Base-by-base conservation (phyloP, 2,113 vertebrate species). In the Fregata magnificens region DNA sequence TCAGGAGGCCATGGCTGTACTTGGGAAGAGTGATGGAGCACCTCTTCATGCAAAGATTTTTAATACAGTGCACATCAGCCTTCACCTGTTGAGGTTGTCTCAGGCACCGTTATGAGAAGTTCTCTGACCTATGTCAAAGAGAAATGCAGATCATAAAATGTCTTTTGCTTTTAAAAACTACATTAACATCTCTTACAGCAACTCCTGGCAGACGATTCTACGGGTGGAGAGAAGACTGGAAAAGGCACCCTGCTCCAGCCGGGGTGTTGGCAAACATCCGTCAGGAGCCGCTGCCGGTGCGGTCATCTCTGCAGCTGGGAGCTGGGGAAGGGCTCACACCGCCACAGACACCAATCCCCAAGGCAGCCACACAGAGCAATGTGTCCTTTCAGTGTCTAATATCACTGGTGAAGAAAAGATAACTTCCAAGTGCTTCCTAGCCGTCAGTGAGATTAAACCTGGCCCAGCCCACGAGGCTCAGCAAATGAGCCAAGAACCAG, bases 291-390 rank as follows among this genome's bases (percentile, higher is more conserved):
- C 36, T 53, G 18, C 7, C 2, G 1, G 22, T 59, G 61, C 1
- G 1, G 53, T 20, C 2, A 5, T 16, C 38, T 25, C 92, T 55
- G 25, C 40, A 44, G 9, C 52, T 3, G 4, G 66, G n/a, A 87
- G 47, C 34, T 61, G 34, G 21, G 44, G 63, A 74, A 56, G 26
- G 11, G 16, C 42, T 94, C 34, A 21, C 1, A 0, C 29, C 3
- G 1, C 63, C 50, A 56, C 8, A 50, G 32, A 61, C 36, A 34
- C 31, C 0, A 0, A 28, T 58, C 14, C n/a, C 69, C 0, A 0
- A 19, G 31, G 42, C 20, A 90, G 44, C 47, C 69, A 62, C 49
- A 22, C 10, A 73, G 42, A 58, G 20, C 8, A 34, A 63, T 5
- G 9, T 3, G 13, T 59, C n/a, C 32, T 59, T 50, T 72, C 38